Evolutionary conservation across 2,888 invertebrate genomes (phyloP), one percentile per base, ranked within the genome.

Genomic region (Drosophila maculinotata): DNA sequence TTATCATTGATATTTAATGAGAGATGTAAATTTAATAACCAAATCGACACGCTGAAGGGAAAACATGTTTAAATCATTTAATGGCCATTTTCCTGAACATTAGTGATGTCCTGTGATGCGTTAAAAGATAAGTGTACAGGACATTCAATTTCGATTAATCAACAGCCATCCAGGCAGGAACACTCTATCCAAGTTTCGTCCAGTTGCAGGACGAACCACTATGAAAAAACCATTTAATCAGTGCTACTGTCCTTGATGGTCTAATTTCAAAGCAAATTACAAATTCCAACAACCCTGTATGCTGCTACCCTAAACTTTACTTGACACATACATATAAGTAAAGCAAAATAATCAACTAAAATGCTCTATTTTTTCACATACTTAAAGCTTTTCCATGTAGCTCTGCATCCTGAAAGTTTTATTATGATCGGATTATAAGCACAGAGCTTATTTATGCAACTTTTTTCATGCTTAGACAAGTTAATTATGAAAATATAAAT

Each of bases 1-100:
- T 39, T 42, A 52, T 12, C 42, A 74, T 74, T 51, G 65, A 71
- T 71, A 64, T 69, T 42, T 17, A 69, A 69, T 60, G 44, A 36
- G 59, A 39, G 48, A 10, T 17, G 12, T 41, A 23, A 14, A 68
- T 63, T 42, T 30, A 39, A 56, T 35, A 31, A 17, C 10, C 9
- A n/a, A 26, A 49, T 28, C 17, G 3, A 15, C 42, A 15, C 15
- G 0, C n/a, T 28, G 14, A 3, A 10, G 9, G 1, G 15, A 6
- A 15, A 15, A 33, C 17, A 28, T 17, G 3, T 10, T 1, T 15
- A 30, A 30, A 31, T 39, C 36, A 57, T 45, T 72, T 33, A 9
- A 31, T 7, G 28, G 15, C n/a, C n/a, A 23, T 41, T 52, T 41
- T 14, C 9, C 49, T 1, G n/a, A 7, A 15, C 42, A 10, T 28